Evolutionary conservation across 2,113 vertebrate genomes (phyloP).

Genomic region (Cheirogaleus medius): DNA sequence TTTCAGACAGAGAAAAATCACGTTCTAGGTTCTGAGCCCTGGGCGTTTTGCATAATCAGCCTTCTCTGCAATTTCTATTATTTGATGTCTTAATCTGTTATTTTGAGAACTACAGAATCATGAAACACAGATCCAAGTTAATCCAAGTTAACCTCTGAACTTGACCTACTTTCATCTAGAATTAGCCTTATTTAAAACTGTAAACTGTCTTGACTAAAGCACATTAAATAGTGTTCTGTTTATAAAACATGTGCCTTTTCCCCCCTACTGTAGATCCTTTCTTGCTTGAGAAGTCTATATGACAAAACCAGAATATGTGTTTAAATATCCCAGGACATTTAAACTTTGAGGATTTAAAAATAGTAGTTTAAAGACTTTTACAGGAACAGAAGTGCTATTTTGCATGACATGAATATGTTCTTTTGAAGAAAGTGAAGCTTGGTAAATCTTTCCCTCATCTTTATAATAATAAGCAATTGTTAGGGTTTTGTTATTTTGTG

Average conservation of each 20-base stretch:
- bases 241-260: not conserved
- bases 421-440: no score
- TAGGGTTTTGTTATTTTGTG: no score
- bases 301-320: not conserved
- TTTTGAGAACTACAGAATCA: constrained; percentile 45
- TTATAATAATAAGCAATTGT: no score
- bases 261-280: not conserved
- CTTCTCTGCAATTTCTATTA: constrained; percentile 29
- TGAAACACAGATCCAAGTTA: constrained; percentile 37
- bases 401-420: no score
- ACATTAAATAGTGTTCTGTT: constrained; percentile 30
- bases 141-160: constrained; percentile 67
- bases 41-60: not conserved
- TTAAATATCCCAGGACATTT: not conserved
- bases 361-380: not conserved
- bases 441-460: not conserved
- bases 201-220: constrained; percentile 40
- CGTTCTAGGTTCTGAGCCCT: not conserved
- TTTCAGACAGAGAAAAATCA: not conserved
- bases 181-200: constrained; percentile 53
- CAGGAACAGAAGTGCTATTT: no score
- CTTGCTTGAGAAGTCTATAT: not conserved
- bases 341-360: constrained; percentile 37
- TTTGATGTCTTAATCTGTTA: constrained; percentile 67
- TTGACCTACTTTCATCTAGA: constrained; percentile 43